A percentile compares a stretch with the other conserved stretches of the same genome.
Conservation (phyloP, 2,888 invertebrate genomes). For the Cephus nigrinus region DNA sequence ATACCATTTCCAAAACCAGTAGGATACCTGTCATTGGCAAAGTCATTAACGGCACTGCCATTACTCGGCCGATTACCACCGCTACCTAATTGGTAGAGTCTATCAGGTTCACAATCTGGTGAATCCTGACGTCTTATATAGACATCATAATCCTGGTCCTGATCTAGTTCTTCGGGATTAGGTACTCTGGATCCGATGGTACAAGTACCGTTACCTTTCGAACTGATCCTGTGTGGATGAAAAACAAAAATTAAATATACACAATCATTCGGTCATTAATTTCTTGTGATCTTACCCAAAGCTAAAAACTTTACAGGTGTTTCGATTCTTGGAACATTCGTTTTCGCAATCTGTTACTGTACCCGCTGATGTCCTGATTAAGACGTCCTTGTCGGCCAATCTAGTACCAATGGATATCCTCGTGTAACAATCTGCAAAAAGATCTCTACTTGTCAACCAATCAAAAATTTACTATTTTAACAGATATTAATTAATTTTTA, state of each 20-base stretch:
- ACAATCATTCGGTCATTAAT: neutral
- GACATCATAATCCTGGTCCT: constrained; percentile 74
- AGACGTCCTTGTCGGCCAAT: constrained; percentile 62
- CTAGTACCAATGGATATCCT: constrained; percentile 69
- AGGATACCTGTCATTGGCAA: neutral
- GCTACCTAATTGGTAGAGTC: constrained; percentile 17
- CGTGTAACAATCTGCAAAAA: constrained; percentile 69
- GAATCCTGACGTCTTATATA: constrained; percentile 64
- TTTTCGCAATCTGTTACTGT: constrained; percentile 67
- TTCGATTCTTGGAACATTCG: constrained; percentile 66
- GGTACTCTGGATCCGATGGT: constrained; percentile 68
- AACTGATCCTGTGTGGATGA: constrained; percentile 68
- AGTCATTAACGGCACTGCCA: neutral
- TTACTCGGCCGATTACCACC: constrained; percentile 15
- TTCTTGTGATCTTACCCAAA: constrained; percentile 67
- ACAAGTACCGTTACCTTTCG: constrained; percentile 74
- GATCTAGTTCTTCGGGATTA: constrained; percentile 68
- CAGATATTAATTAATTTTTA: neutral
- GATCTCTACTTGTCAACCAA: neutral
- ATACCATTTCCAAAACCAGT: neutral
- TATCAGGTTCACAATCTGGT: constrained; percentile 35
- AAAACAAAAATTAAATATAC: neutral
- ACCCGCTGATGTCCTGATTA: constrained; percentile 57
- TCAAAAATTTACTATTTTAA: neutral
- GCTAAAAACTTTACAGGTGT: constrained; percentile 67